Percentiles rank a stretch among this genome's conserved stretches.
Evolutionary conservation across 2,113 vertebrate species (phyloP).

Genomic region (Dasyurus viverrinus): DNA sequence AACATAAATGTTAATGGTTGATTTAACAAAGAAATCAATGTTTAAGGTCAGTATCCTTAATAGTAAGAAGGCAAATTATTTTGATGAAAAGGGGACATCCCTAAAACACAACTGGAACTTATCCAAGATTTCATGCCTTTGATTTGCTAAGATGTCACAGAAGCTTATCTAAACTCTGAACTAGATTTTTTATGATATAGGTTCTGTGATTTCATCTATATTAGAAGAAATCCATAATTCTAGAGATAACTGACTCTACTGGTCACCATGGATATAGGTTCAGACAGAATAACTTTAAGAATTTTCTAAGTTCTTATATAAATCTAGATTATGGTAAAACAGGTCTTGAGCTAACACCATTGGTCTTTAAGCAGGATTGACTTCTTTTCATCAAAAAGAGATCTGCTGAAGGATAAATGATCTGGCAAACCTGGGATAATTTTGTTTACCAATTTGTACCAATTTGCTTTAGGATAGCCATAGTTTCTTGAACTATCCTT

Average conservation of each 20-base stretch:
- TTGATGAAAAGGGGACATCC: neutral
- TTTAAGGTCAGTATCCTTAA: conserved; percentile 11
- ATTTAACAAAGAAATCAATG: neutral
- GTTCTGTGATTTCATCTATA: neutral
- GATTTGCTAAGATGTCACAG: neutral
- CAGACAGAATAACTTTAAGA: neutral
- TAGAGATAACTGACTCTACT: neutral
- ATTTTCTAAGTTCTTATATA: neutral
- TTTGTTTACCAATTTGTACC: neutral
- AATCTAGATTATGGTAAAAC: neutral
- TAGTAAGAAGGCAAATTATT: neutral
- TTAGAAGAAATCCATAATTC: neutral
- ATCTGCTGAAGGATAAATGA: neutral
- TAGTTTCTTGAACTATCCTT: neutral
- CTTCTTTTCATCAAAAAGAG: neutral
- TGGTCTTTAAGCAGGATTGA: neutral
- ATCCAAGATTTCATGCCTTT: neutral
- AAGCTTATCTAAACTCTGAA: neutral
- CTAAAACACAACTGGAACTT: neutral
- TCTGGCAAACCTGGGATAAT: neutral
- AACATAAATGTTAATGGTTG: neutral
- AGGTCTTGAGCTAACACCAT: neutral
- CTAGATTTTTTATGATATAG: neutral
- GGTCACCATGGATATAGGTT: neutral
- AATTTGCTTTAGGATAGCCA: neutral